These are phyloP conservation scores for Aplidium turbinatum DNA, from an alignment of 23 tunicate genomes.

Conservation along the genomic window DNA sequence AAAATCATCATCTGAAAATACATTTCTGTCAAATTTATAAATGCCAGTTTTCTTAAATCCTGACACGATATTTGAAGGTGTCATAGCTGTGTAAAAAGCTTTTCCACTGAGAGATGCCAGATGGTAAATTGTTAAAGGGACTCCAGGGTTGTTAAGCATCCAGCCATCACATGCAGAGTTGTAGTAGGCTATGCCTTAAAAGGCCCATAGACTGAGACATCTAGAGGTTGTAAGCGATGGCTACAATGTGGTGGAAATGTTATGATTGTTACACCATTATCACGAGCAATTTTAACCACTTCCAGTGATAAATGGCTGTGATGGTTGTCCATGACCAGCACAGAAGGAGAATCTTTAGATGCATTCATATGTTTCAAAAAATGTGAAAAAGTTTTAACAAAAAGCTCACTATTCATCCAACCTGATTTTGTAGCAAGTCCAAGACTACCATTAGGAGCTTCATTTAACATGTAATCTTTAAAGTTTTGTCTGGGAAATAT, in stretches of 20 bases:
- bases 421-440: constrained; percentile 30
- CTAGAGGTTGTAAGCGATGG: constrained; percentile 39
- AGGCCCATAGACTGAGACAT: constrained; percentile 39
- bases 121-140: constrained; percentile 35
- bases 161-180: constrained; percentile 27
- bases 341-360: constrained; percentile 10
- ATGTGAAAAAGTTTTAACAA: constrained; percentile 31
- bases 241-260: constrained; percentile 59
- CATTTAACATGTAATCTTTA: constrained; percentile 19
- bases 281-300: constrained; percentile 19
- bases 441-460: constrained; percentile 27
- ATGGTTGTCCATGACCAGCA: constrained; percentile 33
- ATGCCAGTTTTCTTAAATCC: constrained; percentile 27
- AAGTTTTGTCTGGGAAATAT: constrained; percentile 40
- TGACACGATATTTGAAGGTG: constrained; percentile 14
- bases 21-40: not conserved
- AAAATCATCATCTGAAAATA: constrained; percentile 20
- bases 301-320: constrained; percentile 33
- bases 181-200: constrained; percentile 21
- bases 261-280: constrained; percentile 30
- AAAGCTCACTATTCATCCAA: constrained; percentile 38
- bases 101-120: constrained; percentile 29
- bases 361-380: constrained; percentile 17
- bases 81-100: constrained; percentile 13
- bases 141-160: constrained; percentile 33